Evolutionary conservation across 2,113 vertebrate genomes (phyloP), one percentile per base, ranked within the genome.

Genomic region (Podocnemis expansa): DNA sequence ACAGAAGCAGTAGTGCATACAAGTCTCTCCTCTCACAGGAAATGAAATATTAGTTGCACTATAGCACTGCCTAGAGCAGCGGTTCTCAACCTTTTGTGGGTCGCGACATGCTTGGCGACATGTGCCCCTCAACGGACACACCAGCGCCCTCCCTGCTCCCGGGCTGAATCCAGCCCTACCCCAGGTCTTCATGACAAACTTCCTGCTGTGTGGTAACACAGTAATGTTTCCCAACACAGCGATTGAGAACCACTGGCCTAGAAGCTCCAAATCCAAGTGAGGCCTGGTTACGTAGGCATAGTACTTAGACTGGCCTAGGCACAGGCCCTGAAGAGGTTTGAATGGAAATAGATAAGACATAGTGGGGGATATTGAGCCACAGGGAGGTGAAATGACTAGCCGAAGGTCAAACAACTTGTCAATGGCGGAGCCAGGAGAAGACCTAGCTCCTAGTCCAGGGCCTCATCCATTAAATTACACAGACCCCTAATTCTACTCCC

Each of bases 321-420:
- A 45, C 29, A 49, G 45, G 49, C 19, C 34, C 27, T 0, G 2
- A 54, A 12, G 8, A 49, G 21, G 9, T 49, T 34, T 41, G 14
- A 52, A 38, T 21, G 84, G 47, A 76, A 78, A 63, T 4, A 52
- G 4, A 8, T 82, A 5, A 49, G 31, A 85, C 67, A 41, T 47
- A 81, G 24, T 41, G 41, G 55, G 25, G 82, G 29, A n/a, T 87
- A 27, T 4, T 38, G 45, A 90, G n/a, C 38, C 67, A 16, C 76
- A 83, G 60, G 88, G 47, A 83, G 29, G 43, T 5, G 76, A 29
- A 75, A 17, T 14, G 9, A 6, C 25, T 89, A 21, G 63, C n/a
- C 63, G 17, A n/a, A 17, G 51, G 4, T 76, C 85, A 25, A 3
- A 29, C 13, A 47, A 0, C 0, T n/a, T 63, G 2, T 27, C 43